A percentile compares a stretch with the other conserved stretches of the same genome.
Evolutionary conservation across 2,888 invertebrate genomes (phyloP).

Genomic region (Chesias legatella): DNA sequence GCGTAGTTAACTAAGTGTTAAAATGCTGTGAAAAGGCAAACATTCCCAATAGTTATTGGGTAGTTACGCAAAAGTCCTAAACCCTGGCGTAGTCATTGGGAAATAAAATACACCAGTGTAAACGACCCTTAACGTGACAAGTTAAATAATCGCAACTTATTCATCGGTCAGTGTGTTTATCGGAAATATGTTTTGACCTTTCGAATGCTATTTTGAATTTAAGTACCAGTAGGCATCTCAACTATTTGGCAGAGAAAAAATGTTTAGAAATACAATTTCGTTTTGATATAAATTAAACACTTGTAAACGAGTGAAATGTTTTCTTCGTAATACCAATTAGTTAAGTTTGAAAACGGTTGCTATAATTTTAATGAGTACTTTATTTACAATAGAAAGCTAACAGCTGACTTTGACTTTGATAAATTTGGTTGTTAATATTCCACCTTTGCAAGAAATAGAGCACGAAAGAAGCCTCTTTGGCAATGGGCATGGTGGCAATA

Average conservation of each 20-base stretch:
- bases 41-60: too few relatives aligned
- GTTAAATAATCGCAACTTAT: constrained; percentile 6
- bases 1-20: not conserved
- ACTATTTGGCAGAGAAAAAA: constrained; percentile 20
- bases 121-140: constrained; percentile 9
- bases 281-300: constrained; percentile 33
- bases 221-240: constrained; percentile 24
- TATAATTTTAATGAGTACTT: constrained; percentile 2
- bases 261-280: constrained; percentile 27
- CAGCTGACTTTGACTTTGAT: not conserved
- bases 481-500: too few relatives aligned
- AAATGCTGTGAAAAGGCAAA: too few relatives aligned
- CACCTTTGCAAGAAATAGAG: too few relatives aligned
- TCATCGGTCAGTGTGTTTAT: constrained; percentile 20
- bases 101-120: constrained; percentile 9
- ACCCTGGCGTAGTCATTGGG: constrained; percentile 12
- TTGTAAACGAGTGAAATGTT: constrained; percentile 25
- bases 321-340: constrained; percentile 33
- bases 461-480: too few relatives aligned
- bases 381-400: constrained; percentile 1
- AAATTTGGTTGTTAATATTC: constrained; percentile 3
- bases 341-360: constrained; percentile 6
- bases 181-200: constrained; percentile 26
- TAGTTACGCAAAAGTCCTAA: constrained; percentile 5
- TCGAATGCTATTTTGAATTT: constrained; percentile 23